A percentile compares a stretch with the other conserved stretches of the same genome.
These are phyloP conservation scores for Bembecia ichneumoniformis DNA, from an alignment of 2,888 invertebrate genomes.

Conservation along the genomic window DNA sequence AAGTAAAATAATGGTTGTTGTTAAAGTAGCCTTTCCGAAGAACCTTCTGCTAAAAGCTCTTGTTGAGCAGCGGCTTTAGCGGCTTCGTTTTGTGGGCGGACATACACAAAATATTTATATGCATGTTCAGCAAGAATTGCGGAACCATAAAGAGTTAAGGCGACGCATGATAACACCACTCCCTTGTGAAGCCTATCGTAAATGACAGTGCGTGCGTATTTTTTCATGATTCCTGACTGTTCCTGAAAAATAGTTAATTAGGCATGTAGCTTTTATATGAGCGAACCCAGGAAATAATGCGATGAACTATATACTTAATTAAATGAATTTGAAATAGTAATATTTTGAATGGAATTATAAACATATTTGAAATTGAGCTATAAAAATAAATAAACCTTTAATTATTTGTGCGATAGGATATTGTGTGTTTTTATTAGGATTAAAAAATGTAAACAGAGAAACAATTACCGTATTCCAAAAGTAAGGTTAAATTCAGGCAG, in stretches of 20 bases:
- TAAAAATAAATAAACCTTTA: too few relatives aligned
- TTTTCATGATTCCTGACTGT: slow-evolving; percentile 46
- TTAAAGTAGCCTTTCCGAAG: slow-evolving; percentile 38
- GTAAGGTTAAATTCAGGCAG: too few relatives aligned
- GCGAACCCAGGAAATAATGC: too few relatives aligned
- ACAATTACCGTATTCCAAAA: too few relatives aligned
- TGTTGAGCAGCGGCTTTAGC: slow-evolving; percentile 42
- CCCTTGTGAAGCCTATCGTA: slow-evolving; percentile 65
- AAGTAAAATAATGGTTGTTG: neutral
- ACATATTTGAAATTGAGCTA: too few relatives aligned
- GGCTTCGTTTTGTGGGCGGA: slow-evolving; percentile 53
- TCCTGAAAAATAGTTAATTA: too few relatives aligned
- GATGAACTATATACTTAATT: too few relatives aligned
- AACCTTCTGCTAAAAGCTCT: slow-evolving; percentile 65
- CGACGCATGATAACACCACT: slow-evolving; percentile 56
- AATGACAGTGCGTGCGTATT: slow-evolving; percentile 43
- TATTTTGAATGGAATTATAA: too few relatives aligned
- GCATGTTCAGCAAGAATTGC: slow-evolving; percentile 42
- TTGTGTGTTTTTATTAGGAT: too few relatives aligned
- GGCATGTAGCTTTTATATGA: neutral
- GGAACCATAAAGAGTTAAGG: slow-evolving; percentile 45
- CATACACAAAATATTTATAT: slow-evolving; percentile 54
- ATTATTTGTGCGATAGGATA: too few relatives aligned
- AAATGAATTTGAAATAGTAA: too few relatives aligned
- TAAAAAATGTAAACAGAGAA: too few relatives aligned